Evolutionary conservation across 2,888 invertebrate genomes (phyloP), one percentile per base, ranked within the genome.

Genomic region (Noctua janthe): DNA sequence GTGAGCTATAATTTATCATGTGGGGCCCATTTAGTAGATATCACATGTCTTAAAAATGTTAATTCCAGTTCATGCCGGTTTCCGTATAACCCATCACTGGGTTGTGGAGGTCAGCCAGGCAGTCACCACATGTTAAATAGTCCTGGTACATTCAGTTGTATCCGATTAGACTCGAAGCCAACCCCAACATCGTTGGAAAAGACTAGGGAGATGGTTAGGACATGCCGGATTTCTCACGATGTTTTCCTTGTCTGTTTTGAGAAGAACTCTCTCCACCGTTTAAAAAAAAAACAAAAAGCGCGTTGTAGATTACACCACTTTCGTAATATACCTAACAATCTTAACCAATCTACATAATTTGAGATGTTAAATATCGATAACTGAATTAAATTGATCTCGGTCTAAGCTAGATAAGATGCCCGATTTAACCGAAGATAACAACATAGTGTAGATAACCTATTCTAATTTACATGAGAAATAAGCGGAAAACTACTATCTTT

Each of bases 371-470:
- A 29, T 39, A 73, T 66, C 4, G 56, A 73, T 76, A 71, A n/a
- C n/a, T 17, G n/a, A 49, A 62, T 43, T 3, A 69, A 43, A 67
- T 43, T 29, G 15, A 39, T 62, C 7, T 35, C 11, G 23, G 43
- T 66, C 3, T 35, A 47, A 11, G n/a, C 35, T 6, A 51, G 56
- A 75, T 72, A 74, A 51, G n/a, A 23, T 10, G 5, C 7, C 15
- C 15, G 56, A 72, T 83, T 72, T 69, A 73, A 47, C n/a, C 5
- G 4, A 15, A 85, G 82, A 83, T 81, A 62, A 64, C 4, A 29
- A 47, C 2, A 13, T 2, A 35, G n/a, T 59, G 47, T 71, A 73
- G 43, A 81, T 86, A 64, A 76, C n/a, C 20, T 29, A 20, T 35
- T 64, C 1, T 0, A n/a, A 81, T 72, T 70, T 59, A 54, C 13